Evolutionary conservation across 2,888 invertebrate species (phyloP).

Genomic region (Graphium colonna): DNA sequence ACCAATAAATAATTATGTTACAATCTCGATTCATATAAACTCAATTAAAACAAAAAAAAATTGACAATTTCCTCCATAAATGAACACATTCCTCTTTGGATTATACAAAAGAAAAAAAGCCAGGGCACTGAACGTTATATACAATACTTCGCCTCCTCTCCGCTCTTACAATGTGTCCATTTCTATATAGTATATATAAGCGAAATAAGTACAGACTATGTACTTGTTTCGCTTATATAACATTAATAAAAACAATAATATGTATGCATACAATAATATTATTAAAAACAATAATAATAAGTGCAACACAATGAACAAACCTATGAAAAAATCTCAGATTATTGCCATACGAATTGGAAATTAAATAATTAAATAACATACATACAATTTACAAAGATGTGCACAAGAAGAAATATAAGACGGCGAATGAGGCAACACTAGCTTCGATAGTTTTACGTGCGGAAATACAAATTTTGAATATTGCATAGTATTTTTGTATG

Average conservation of each 20-base stretch:
- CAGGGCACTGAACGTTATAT: conserved; percentile 51
- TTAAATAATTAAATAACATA: background rate
- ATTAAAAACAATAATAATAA: conserved; percentile 40
- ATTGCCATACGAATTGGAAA: conserved; percentile 6
- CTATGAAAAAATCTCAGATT: conserved; percentile 2
- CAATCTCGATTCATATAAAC: conserved; percentile 55
- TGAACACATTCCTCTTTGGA: conserved; percentile 78
- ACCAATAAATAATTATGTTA: conserved; percentile 66
- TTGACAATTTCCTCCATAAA: conserved; percentile 49
- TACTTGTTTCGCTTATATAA: too few species aligned
- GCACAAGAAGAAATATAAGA: conserved; percentile 1
- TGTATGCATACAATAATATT: conserved; percentile 25
- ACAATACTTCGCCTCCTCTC: conserved; percentile 32
- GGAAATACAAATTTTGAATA: too few species aligned
- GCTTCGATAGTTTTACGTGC: conserved; percentile 4
- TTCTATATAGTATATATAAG: conserved; percentile 32
- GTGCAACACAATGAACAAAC: conserved; percentile 38
- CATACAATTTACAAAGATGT: conserved; percentile 2
- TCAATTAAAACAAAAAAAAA: conserved; percentile 48
- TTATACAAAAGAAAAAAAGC: conserved; percentile 45
- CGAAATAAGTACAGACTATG: conserved; percentile 11
- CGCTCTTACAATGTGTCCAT: conserved; percentile 42
- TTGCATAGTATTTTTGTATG: too few species aligned
- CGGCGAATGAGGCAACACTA: background rate
- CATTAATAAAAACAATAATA: too few species aligned